Evolutionary conservation across 2,888 invertebrate genomes (phyloP).

Genomic region (Nomada fabriciana): DNA sequence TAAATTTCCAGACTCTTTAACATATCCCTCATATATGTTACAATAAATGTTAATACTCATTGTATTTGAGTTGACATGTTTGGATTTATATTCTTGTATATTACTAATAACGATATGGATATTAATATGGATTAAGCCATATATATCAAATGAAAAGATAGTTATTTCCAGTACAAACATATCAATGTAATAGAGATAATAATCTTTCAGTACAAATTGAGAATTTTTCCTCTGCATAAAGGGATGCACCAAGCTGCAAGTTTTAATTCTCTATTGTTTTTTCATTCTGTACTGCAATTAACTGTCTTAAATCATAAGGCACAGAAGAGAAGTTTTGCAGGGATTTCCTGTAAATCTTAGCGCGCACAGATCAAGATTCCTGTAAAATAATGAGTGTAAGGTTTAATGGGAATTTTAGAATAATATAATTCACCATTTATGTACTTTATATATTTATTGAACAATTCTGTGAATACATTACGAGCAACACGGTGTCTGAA

Average conservation of each 20-base stretch:
- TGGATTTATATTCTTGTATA: background rate
- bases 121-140: background rate
- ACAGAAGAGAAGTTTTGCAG: conserved; percentile 1
- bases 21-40: background rate
- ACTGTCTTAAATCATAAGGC: background rate
- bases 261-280: background rate
- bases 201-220: background rate
- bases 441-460: conserved; percentile 65
- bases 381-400: conserved; percentile 39
- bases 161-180: conserved; percentile 8
- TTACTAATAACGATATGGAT: background rate
- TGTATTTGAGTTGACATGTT: background rate
- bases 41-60: background rate
- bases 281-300: conserved; percentile 1
- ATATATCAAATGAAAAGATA: conserved; percentile 1
- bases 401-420: conserved; percentile 58
- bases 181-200: background rate
- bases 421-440: conserved; percentile 57
- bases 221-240: background rate
- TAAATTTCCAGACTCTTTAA: conserved; percentile 11
- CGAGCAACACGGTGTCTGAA: conserved; percentile 15
- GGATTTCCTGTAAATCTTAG: conserved; percentile 19
- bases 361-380: background rate
- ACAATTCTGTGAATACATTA: conserved; percentile 60
- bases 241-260: background rate